Percentiles rank a stretch among this genome's conserved stretches.
These are phyloP conservation scores for Caranx ignobilis DNA, from an alignment of 2,113 vertebrate genomes.

Conservation along the genomic window DNA sequence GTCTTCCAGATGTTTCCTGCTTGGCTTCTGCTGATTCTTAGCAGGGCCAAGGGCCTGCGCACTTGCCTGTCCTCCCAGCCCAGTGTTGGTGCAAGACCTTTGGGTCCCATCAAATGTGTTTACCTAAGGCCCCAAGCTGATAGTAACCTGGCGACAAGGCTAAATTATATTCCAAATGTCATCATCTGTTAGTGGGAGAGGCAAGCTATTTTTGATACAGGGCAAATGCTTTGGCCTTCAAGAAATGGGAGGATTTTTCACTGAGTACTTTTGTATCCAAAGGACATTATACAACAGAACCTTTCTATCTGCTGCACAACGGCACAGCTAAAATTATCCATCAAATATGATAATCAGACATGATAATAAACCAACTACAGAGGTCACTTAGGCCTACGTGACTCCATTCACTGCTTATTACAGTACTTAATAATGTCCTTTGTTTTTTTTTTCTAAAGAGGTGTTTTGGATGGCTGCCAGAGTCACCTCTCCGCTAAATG, in stretches of 20 bases:
- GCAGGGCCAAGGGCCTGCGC: constrained; percentile 64
- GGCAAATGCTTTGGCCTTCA: constrained; percentile 63
- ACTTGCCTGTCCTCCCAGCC: constrained; percentile 70
- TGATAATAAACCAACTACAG: constrained; percentile 43
- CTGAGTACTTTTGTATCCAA: constrained; percentile 43
- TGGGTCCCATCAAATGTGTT: constrained; percentile 79
- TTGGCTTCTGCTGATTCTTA: constrained; percentile 77
- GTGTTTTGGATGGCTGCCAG: constrained; percentile 59
- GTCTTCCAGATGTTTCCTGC: constrained; percentile 93
- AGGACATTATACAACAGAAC: constrained; percentile 50
- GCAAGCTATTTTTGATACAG: constrained; percentile 72
- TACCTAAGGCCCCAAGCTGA: constrained; percentile 75
- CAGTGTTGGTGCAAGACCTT: constrained; percentile 60
- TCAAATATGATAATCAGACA: constrained; percentile 59
- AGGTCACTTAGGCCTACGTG: constrained; percentile 66
- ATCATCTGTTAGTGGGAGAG: constrained; percentile 71
- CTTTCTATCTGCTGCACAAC: constrained; percentile 13
- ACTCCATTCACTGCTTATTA: constrained; percentile 53
- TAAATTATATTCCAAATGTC: constrained; percentile 80
- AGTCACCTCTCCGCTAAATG: constrained; percentile 37
- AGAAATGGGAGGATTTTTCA: constrained; percentile 48
- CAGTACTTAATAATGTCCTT: constrained; percentile 40
- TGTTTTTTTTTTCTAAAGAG: constrained; percentile 61
- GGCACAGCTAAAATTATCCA: constrained; percentile 33
- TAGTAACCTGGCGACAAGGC: constrained; percentile 77